phyloP scores from a whole-genome alignment of 35 echinoderm and acorn worm genomes.

The Ophiothrix spiculata region DNA sequence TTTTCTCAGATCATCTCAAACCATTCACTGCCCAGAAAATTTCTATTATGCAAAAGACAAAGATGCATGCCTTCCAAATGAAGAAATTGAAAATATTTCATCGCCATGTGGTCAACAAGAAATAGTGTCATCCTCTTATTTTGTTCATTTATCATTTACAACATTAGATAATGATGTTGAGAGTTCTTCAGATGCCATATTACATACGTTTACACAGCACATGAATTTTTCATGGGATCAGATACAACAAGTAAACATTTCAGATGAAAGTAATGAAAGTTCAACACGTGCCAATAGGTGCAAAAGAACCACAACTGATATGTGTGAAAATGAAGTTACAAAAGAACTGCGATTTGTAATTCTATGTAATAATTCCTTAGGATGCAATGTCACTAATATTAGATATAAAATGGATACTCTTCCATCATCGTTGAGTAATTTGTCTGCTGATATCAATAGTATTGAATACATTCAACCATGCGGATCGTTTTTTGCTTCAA shows the following conservation, averaged over 20 bases:
- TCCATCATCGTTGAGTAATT: background rate
- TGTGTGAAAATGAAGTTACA: background rate
- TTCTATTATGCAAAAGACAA: constrained; percentile 11
- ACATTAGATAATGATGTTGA: no score
- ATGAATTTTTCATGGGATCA: background rate
- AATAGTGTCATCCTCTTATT: background rate
- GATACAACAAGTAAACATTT: background rate
- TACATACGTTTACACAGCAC: background rate
- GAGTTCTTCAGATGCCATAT: background rate
- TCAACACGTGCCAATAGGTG: background rate
- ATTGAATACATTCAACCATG: constrained; percentile 11
- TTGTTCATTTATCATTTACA: background rate
- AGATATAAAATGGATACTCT: background rate
- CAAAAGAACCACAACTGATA: background rate
- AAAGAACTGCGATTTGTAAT: background rate
- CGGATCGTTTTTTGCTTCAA: background rate
- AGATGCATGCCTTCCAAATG: constrained; percentile 6
- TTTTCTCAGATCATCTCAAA: background rate
- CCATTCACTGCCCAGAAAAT: background rate
- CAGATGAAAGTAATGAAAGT: background rate
- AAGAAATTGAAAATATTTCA: background rate
- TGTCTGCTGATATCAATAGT: background rate
- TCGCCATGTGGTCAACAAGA: background rate
- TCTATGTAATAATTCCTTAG: background rate
- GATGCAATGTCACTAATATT: background rate